Base-by-base conservation (phyloP, 2,797 vertebrate genomes). In the Scolopax rusticola region DNA sequence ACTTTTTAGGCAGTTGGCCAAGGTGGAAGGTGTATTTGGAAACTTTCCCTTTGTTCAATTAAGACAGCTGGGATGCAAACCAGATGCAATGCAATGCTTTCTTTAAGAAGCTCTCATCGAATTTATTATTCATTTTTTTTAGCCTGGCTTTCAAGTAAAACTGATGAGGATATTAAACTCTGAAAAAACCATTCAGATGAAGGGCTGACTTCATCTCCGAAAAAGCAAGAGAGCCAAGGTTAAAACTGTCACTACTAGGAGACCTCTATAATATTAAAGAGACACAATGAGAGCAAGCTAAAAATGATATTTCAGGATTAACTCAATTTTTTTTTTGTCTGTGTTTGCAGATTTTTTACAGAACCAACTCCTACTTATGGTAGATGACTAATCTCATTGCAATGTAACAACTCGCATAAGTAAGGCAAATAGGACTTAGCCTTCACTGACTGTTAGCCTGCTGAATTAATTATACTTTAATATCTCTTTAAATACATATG, bases 31-130 rank as follows among this genome's bases (percentile, higher is more conserved):
- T 96, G 71, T 91, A 82, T 91, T 96, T 97, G 93, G 93, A 96
- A 93, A 51, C 68, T 73, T 94, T 97, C 93, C 90, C 68, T 96
- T 93, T 91, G 80, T 95, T 95, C 93, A 96, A 91, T 95, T 96
- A 96, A 93, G 70, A 92, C 40, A 74, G 88, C 80, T 96, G 94
- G 75, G 80, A 86, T n/a, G 79, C 59, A 90, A 85, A 94, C 92
- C 84, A 93, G 67, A 93, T 73, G 67, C 90, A 91, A 45, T 85
- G 54, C 51, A 77, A 25, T 45, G 57, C 74, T 90, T 97, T 76
- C 76, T 93, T 86, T 96, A 94, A 92, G 89, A 84, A 94, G 75
- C 78, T 80, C 85, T 81, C 83, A 90, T 89, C 54, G 65, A 79
- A 91, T 92, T 84, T 94, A 90, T 96, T 95, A 85, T 94, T 94